These are phyloP conservation scores for Monopis laevigella DNA, from an alignment of 2,888 invertebrate species.

Conservation along the genomic window DNA sequence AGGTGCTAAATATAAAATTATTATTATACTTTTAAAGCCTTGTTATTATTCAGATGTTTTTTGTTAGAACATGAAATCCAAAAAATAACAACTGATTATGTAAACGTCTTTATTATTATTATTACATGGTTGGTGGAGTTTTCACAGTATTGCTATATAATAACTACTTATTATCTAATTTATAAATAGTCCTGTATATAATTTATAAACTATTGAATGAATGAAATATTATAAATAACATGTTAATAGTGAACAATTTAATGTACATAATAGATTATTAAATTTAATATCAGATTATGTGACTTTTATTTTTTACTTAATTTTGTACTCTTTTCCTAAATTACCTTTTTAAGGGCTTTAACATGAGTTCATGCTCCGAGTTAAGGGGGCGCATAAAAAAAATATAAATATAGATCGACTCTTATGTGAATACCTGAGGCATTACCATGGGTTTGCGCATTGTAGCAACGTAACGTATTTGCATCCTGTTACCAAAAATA, in stretches of 20 bases:
- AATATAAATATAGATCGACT: no score
- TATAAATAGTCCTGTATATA: constrained; percentile 65
- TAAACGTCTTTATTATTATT: background rate
- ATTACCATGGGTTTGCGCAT: no score
- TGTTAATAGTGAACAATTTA: constrained; percentile 67
- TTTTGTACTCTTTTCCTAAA: no score
- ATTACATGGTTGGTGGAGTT: constrained; percentile 37
- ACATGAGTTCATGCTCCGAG: no score
- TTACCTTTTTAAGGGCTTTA: no score
- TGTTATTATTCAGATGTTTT: background rate
- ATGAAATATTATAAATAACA: constrained; percentile 62
- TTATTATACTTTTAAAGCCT: constrained; percentile 1
- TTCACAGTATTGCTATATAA: constrained; percentile 64
- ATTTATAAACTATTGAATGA: constrained; percentile 64
- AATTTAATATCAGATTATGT: constrained; percentile 62
- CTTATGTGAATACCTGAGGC: no score
- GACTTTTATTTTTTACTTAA: constrained; percentile 10
- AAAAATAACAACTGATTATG: background rate
- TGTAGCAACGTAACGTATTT: no score
- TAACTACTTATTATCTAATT: constrained; percentile 36
- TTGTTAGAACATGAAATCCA: constrained; percentile 1
- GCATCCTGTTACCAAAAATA: no score
- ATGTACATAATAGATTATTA: constrained; percentile 68
- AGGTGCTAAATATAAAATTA: constrained; percentile 44
- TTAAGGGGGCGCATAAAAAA: no score